Percentiles rank a stretch among this genome's conserved stretches.
Conservation (phyloP, 2,113 vertebrate genomes). For the Dermatemys mawii region DNA sequence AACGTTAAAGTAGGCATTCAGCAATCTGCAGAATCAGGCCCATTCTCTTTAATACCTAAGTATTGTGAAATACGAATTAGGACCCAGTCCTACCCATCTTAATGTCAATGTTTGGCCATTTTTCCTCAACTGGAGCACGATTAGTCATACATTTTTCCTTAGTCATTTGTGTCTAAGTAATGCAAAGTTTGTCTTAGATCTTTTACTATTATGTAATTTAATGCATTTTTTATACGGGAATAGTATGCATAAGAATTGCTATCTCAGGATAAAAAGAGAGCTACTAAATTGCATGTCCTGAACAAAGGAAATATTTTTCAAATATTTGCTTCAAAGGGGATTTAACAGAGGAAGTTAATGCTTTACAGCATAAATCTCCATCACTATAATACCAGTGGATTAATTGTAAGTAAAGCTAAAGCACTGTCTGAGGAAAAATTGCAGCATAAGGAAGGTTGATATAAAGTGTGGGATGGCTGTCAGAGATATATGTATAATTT, state of each 20-base stretch:
- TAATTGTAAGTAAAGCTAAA: constrained; percentile 70
- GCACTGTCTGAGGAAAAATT: constrained; percentile 51
- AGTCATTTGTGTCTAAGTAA: constrained; percentile 24
- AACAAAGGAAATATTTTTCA: constrained; percentile 74
- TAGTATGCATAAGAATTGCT: constrained; percentile 44
- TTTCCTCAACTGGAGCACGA: not conserved
- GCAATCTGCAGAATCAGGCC: not conserved
- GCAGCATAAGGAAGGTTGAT: constrained; percentile 37
- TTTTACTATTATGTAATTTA: constrained; percentile 42
- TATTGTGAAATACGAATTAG: not conserved
- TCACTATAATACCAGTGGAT: constrained; percentile 59
- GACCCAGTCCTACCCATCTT: not conserved
- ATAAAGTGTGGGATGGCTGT: constrained; percentile 54
- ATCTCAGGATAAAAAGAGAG: constrained; percentile 53
- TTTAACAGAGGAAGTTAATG: constrained; percentile 71
- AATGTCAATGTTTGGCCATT: not conserved
- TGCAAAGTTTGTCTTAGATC: not conserved
- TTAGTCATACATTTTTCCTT: constrained; percentile 22
- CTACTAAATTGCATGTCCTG: constrained; percentile 45
- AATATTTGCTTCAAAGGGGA: constrained; percentile 66
- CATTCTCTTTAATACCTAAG: not conserved
- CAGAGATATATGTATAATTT: constrained; percentile 31
- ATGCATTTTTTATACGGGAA: constrained; percentile 55
- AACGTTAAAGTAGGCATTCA: not conserved
- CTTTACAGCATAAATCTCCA: constrained; percentile 66